A percentile compares a stretch with the other conserved stretches of the same genome.
phyloP scores from a whole-genome alignment of 2,113 vertebrate genomes.

The Psilopogon haemacephalus region DNA sequence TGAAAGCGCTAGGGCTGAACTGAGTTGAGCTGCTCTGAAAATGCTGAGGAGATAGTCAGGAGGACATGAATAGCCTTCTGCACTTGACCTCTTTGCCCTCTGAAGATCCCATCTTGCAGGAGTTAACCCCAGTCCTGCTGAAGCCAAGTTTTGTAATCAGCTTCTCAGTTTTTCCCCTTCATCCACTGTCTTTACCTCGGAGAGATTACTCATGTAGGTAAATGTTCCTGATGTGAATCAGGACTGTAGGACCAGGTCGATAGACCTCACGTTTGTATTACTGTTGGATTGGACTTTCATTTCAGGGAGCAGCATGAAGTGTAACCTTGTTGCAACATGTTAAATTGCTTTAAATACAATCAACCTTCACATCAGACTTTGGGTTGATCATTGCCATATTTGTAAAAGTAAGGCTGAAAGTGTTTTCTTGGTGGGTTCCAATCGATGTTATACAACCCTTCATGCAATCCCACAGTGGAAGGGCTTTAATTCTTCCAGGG shows the following conservation, averaged over 20 bases:
- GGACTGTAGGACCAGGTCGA: neutral
- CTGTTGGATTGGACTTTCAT: neutral
- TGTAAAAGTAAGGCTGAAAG: conserved; percentile 9
- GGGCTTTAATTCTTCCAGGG: neutral
- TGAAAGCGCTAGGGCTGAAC: neutral
- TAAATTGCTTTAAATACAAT: neutral
- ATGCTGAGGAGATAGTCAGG: neutral
- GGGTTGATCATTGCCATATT: conserved; percentile 40
- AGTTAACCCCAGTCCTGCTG: neutral
- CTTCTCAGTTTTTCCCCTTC: neutral
- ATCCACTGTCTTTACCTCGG: neutral
- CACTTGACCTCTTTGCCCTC: neutral
- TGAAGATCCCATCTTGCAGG: neutral
- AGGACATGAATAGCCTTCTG: neutral
- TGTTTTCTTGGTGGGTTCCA: conserved; percentile 2
- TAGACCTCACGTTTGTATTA: neutral
- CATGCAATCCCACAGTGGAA: neutral
- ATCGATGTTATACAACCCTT: neutral
- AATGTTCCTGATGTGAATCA: neutral
- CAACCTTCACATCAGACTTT: neutral
- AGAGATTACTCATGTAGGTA: neutral
- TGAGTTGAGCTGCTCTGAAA: neutral
- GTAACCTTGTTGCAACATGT: neutral
- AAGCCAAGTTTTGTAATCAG: neutral
- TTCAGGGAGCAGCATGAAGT: neutral